These are phyloP conservation scores for Ranitomeya variabilis DNA, from an alignment of 2,113 vertebrate species.

Conservation along the genomic window DNA sequence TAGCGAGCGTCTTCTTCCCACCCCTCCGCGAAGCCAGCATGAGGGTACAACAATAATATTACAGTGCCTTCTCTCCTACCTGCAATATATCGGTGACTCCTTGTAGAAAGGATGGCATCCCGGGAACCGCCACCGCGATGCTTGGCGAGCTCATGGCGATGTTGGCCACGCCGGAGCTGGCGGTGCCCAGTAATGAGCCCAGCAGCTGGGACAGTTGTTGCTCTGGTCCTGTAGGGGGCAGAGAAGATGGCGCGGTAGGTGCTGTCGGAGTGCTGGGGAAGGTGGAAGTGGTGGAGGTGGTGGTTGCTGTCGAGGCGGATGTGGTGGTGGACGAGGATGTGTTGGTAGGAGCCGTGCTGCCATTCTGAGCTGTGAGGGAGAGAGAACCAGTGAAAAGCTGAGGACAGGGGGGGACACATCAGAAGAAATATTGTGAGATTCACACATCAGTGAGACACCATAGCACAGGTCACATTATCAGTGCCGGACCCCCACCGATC, in stretches of 20 bases:
- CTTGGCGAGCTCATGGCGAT: slow-evolving; percentile 74
- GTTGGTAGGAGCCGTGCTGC: slow-evolving; percentile 53
- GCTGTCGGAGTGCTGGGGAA: slow-evolving; percentile 65
- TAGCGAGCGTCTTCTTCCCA: no score
- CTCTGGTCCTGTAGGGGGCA: slow-evolving; percentile 66
- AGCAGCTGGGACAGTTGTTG: slow-evolving; percentile 83
- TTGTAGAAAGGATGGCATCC: slow-evolving; percentile 85
- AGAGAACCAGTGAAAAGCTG: slow-evolving; percentile 58
- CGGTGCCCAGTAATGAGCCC: slow-evolving; percentile 70
- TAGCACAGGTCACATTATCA: no score
- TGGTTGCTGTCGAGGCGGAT: slow-evolving; percentile 70
- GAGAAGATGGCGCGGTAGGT: slow-evolving; percentile 60
- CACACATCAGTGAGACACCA: no score
- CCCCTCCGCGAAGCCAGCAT: no score
- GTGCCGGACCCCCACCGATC: no score
- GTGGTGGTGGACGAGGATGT: slow-evolving; percentile 61
- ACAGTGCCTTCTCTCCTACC: slow-evolving; percentile 56
- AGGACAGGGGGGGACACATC: no score
- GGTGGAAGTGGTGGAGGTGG: slow-evolving; percentile 67
- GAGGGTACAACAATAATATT: no score
- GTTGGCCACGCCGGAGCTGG: slow-evolving; percentile 63
- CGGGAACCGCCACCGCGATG: slow-evolving; percentile 83
- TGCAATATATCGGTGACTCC: slow-evolving; percentile 88
- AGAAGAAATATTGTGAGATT: no score
- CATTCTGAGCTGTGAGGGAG: slow-evolving; percentile 63